These are phyloP conservation scores for Aurelia sp. DNA, from an alignment of 30 jellyfish, hydroid and myxozoan genomes.

Conservation along the genomic window DNA sequence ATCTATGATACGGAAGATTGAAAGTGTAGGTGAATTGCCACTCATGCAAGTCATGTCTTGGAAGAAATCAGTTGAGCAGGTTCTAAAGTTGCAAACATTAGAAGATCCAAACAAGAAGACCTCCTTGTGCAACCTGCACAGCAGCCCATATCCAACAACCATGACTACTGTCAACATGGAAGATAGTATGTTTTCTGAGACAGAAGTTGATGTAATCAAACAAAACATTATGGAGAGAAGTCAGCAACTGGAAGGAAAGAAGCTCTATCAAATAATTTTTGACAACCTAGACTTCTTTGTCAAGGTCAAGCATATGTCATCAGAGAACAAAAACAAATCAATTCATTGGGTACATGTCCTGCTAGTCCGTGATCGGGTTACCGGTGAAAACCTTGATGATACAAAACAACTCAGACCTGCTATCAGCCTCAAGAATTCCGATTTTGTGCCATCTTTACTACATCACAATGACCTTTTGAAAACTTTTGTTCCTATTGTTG, in stretches of 20 bases:
- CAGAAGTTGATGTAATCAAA: not conserved
- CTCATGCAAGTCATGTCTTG: slow-evolving; percentile 1
- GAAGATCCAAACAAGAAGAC: not conserved
- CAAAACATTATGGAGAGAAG: not conserved
- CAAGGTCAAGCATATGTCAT: slow-evolving; percentile 12
- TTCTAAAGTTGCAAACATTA: not conserved
- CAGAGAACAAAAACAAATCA: slow-evolving; percentile 9
- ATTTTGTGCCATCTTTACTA: not conserved
- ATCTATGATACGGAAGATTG: slow-evolving; percentile 1
- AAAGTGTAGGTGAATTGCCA: slow-evolving; percentile 14
- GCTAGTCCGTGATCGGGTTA: slow-evolving; percentile 4
- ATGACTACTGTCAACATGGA: not conserved
- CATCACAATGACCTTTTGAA: slow-evolving; percentile 7
- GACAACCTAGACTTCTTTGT: slow-evolving; percentile 17
- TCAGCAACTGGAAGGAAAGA: slow-evolving; percentile 15
- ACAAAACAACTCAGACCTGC: slow-evolving; percentile 10
- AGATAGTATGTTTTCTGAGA: not conserved
- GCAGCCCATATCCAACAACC: too few species aligned
- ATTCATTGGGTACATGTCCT: slow-evolving; percentile 17
- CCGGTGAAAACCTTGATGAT: slow-evolving; percentile 12
- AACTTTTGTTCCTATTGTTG: slow-evolving; percentile 7
- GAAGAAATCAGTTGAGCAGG: slow-evolving; percentile 18
- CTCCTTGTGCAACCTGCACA: too few species aligned
- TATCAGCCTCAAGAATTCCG: slow-evolving; percentile 4
- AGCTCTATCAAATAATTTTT: slow-evolving; percentile 11